These are phyloP conservation scores for Drosophila guanche DNA, from an alignment of 1,140 invertebrate genomes.

Conservation along the genomic window DNA sequence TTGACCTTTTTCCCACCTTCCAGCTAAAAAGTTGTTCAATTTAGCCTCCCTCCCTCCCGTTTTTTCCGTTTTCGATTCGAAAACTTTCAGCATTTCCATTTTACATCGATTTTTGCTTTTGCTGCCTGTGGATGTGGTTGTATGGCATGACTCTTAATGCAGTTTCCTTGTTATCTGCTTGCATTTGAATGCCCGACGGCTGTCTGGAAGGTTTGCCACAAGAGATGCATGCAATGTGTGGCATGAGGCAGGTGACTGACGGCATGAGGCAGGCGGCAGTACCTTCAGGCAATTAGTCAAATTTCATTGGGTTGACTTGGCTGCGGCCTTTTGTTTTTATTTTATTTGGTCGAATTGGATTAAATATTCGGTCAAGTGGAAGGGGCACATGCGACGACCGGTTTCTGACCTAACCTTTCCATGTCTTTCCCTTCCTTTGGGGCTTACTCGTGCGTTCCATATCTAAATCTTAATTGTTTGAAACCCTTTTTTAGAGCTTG, in stretches of 20 bases:
- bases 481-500: background rate
- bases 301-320: constrained; percentile 27
- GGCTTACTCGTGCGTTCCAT: constrained; percentile 33
- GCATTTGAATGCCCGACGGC: constrained; percentile 46
- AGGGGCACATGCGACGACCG: background rate
- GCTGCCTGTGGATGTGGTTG: background rate
- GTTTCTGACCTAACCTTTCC: constrained; percentile 30
- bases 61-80: too few species aligned
- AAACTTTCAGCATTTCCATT: constrained; percentile 28
- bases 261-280: background rate
- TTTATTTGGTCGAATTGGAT: constrained; percentile 24
- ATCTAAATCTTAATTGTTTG: constrained; percentile 57
- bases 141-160: constrained; percentile 45
- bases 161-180: constrained; percentile 67
- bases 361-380: background rate
- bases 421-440: constrained; percentile 11
- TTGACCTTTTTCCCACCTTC: background rate
- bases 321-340: constrained; percentile 8
- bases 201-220: background rate
- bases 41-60: background rate
- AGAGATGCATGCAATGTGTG: too few species aligned
- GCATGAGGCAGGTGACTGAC: too few species aligned
- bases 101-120: constrained; percentile 40
- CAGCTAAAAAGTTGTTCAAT: background rate
- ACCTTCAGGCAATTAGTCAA: constrained; percentile 61